A percentile compares a stretch with the other conserved stretches of the same genome.
Conservation (phyloP, 2,113 vertebrate genomes). For the Brachyhypopomus occidentalis region DNA sequence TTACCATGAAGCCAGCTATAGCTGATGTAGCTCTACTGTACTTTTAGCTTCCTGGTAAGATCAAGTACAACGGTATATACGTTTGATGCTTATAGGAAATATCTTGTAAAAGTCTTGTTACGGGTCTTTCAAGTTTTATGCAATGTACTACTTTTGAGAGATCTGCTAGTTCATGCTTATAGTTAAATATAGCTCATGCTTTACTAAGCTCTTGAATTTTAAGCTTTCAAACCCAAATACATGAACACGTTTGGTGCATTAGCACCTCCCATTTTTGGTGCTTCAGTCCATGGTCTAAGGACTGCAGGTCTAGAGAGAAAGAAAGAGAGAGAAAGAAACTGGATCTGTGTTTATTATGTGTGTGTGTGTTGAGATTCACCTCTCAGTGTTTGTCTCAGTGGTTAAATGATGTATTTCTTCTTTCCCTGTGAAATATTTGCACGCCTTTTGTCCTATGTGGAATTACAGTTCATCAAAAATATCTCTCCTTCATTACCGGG, state of each 20-base stretch:
- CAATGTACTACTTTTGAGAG: too few relatives aligned
- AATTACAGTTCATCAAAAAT: constrained; percentile 49
- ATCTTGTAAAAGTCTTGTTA: too few relatives aligned
- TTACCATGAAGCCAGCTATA: background rate
- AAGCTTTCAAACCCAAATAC: too few relatives aligned
- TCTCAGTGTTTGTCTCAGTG: constrained; percentile 30
- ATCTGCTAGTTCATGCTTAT: too few relatives aligned
- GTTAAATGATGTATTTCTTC: constrained; percentile 42
- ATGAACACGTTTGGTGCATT: too few relatives aligned
- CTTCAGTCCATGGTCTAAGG: background rate
- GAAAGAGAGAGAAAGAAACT: background rate
- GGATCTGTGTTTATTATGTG: background rate
- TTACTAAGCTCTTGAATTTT: too few relatives aligned
- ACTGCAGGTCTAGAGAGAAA: background rate
- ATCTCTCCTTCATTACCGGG: constrained; percentile 51
- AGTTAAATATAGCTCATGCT: too few relatives aligned
- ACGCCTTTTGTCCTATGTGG: constrained; percentile 40
- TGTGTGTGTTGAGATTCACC: constrained; percentile 32
- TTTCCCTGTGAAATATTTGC: constrained; percentile 37
- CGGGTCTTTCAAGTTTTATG: too few relatives aligned
- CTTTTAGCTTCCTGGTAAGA: background rate
- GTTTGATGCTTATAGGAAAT: too few relatives aligned
- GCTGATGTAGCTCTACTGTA: background rate
- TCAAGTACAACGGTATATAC: too few relatives aligned
- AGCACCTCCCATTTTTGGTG: background rate